phyloP scores from a whole-genome alignment of 2,113 vertebrate genomes.

The Tamias sibiricus region DNA sequence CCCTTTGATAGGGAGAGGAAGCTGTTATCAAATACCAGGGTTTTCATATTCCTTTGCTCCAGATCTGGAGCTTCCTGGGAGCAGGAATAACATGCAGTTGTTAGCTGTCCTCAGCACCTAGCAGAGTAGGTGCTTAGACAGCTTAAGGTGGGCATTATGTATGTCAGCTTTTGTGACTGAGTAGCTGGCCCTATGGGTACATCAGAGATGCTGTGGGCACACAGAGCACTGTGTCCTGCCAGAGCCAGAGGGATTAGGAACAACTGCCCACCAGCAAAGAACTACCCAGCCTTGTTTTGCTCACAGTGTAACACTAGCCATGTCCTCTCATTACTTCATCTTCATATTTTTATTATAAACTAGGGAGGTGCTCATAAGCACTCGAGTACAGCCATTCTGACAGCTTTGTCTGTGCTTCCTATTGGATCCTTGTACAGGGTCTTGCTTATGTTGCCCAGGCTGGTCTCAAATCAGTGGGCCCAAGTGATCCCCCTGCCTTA shows the following conservation, averaged over 20 bases:
- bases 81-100: background rate
- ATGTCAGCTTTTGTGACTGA: background rate
- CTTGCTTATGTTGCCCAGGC: background rate
- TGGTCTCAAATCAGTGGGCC: background rate
- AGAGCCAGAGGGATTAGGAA: background rate
- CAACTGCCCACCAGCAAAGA: no score
- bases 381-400: background rate
- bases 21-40: background rate
- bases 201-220: background rate
- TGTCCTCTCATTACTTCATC: background rate
- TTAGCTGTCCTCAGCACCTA: background rate
- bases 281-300: background rate
- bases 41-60: background rate
- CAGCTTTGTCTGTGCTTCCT: background rate
- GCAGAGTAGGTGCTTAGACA: background rate
- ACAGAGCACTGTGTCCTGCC: background rate
- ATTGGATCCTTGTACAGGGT: background rate
- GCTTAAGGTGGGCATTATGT: background rate
- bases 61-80: background rate
- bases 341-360: background rate
- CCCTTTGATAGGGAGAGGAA: background rate
- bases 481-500: background rate
- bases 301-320: background rate
- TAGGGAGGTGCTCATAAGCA: background rate
- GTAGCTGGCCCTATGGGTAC: background rate